These are phyloP conservation scores for Cotesia vestalis DNA, from an alignment of 1,140 invertebrate genomes.

Conservation along the genomic window DNA sequence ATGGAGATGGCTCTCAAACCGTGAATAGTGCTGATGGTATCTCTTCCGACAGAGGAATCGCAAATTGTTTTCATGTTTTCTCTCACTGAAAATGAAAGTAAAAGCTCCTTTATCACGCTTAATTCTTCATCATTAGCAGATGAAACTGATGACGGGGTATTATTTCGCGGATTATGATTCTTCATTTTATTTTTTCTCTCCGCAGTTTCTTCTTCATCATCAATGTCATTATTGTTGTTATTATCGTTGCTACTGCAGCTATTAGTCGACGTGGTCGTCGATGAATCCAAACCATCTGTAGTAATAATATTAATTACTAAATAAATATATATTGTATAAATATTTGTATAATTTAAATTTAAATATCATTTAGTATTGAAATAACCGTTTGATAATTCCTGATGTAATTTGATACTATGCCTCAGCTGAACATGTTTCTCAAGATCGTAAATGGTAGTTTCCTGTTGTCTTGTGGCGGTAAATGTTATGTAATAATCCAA, in stretches of 20 bases:
- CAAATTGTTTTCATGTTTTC: conserved; percentile 81
- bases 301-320: neutral
- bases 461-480: conserved; percentile 45
- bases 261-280: neutral
- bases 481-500: conserved; percentile 60
- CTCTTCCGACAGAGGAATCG: conserved; percentile 78
- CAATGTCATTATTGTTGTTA: neutral
- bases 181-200: neutral
- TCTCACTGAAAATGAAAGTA: conserved; percentile 82
- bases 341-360: conserved; percentile 47
- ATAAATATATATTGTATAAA: neutral
- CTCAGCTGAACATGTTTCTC: conserved; percentile 61
- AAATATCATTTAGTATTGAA: neutral
- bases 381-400: conserved; percentile 56
- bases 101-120: conserved; percentile 73
- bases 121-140: conserved; percentile 31
- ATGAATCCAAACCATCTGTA: conserved; percentile 1
- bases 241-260: neutral
- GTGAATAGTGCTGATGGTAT: conserved; percentile 84
- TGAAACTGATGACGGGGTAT: neutral
- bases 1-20: conserved; percentile 86
- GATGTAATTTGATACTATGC: conserved; percentile 48
- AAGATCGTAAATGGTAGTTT: conserved; percentile 51
- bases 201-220: neutral
- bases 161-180: neutral